A percentile compares a stretch with the other conserved stretches of the same genome.
Conservation (phyloP, 2,797 vertebrate genomes). For the Coranthus polyacanthus region DNA sequence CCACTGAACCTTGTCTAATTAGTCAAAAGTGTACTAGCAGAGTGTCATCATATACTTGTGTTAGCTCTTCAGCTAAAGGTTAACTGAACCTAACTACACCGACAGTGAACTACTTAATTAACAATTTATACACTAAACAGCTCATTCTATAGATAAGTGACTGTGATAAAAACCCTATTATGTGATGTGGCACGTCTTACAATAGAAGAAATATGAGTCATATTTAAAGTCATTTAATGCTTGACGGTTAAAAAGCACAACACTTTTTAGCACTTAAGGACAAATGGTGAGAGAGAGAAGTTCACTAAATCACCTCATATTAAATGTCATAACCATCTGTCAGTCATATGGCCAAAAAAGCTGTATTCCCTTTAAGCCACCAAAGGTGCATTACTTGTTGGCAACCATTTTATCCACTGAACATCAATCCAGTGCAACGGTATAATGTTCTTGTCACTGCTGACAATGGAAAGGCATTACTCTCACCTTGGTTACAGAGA, state of each 20-base stretch:
- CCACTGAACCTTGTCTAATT: background rate
- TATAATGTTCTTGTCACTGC: conserved; percentile 66
- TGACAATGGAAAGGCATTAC: conserved; percentile 64
- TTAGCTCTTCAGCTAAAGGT: background rate
- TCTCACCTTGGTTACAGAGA: conserved; percentile 63
- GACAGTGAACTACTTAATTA: no score
- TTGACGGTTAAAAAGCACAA: background rate
- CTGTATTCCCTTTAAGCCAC: conserved; percentile 53
- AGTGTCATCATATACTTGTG: background rate
- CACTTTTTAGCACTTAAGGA: background rate
- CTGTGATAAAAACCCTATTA: no score
- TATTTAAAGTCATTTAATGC: conserved; percentile 5
- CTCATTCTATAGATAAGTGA: no score
- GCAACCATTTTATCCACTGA: conserved; percentile 48
- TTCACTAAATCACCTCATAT: conserved; percentile 48
- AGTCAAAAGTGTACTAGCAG: conserved; percentile 14
- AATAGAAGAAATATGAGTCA: no score
- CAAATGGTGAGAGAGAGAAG: conserved; percentile 10
- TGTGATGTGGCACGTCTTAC: no score
- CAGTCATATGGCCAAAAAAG: conserved; percentile 66
- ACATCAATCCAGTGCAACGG: conserved; percentile 62
- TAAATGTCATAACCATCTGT: conserved; percentile 61
- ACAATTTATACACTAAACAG: no score
- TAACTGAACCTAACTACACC: background rate
- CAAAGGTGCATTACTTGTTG: conserved; percentile 59